These are phyloP conservation scores for Philereme transversata DNA, from an alignment of 2,888 invertebrate species.

Conservation along the genomic window DNA sequence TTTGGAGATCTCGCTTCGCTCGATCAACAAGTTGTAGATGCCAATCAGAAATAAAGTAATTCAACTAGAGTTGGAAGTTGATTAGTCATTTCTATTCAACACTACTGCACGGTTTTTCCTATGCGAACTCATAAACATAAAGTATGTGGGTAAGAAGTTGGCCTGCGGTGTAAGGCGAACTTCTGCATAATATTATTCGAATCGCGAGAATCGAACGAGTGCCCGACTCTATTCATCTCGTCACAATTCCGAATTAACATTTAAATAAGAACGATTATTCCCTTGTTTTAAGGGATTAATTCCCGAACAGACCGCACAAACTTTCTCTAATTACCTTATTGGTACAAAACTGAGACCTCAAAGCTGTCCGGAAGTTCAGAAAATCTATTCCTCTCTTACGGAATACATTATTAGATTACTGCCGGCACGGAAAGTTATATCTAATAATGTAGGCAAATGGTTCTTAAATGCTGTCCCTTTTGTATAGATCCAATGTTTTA, in stretches of 20 bases:
- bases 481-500: constrained; percentile 20
- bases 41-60: background rate
- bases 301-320: constrained; percentile 55
- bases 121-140: constrained; percentile 51
- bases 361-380: constrained; percentile 54
- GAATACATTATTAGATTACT: constrained; percentile 49
- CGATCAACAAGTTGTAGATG: too few species aligned
- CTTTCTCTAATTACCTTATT: constrained; percentile 63
- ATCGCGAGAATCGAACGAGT: constrained; percentile 60
- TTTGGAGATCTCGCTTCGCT: too few species aligned
- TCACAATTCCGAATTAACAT: constrained; percentile 70
- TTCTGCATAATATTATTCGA: constrained; percentile 69
- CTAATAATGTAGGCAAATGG: constrained; percentile 40
- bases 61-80: background rate
- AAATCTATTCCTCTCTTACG: constrained; percentile 41
- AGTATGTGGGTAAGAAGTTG: constrained; percentile 57
- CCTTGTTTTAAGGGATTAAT: constrained; percentile 71
- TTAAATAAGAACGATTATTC: constrained; percentile 74
- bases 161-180: constrained; percentile 49
- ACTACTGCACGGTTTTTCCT: constrained; percentile 34
- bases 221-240: constrained; percentile 57
- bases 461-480: constrained; percentile 23
- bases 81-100: background rate
- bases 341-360: constrained; percentile 55
- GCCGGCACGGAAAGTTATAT: constrained; percentile 42